Evolutionary conservation across 2,113 vertebrate genomes (phyloP).

Genomic region (Triplophysa rosa): DNA sequence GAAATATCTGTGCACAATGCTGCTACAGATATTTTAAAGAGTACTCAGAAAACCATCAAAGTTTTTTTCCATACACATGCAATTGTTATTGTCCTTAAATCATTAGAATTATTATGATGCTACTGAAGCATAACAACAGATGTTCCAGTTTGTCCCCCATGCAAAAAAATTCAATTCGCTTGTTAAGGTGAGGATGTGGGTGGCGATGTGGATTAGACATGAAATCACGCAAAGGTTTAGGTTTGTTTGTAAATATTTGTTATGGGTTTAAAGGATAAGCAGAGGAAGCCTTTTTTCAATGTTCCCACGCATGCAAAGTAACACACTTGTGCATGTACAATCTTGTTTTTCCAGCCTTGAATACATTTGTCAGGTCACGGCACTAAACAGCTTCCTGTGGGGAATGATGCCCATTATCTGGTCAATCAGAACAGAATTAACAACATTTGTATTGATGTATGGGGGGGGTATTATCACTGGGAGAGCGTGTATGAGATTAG

Average conservation of each 20-base stretch:
- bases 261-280: slow-evolving; percentile 18
- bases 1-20: no score
- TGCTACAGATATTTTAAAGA: not conserved
- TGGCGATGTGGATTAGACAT: not conserved
- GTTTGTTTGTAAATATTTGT: slow-evolving; percentile 42
- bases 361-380: slow-evolving; percentile 17
- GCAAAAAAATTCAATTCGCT: not conserved
- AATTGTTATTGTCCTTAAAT: not conserved
- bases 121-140: not conserved
- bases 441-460: slow-evolving; percentile 43
- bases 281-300: slow-evolving; percentile 21
- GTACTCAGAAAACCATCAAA: not conserved
- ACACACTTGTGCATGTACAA: slow-evolving; percentile 25
- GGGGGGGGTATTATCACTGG: slow-evolving; percentile 1
- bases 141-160: not conserved
- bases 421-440: slow-evolving; percentile 23
- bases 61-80: not conserved
- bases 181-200: slow-evolving; percentile 31
- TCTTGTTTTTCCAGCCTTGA: slow-evolving; percentile 20
- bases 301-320: slow-evolving; percentile 23
- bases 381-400: not conserved
- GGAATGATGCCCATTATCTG: slow-evolving; percentile 16
- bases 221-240: slow-evolving; percentile 32
- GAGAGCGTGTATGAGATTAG: slow-evolving; percentile 47
- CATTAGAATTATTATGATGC: not conserved